These are phyloP conservation scores for Nylanderia fulva DNA, from an alignment of 1,140 invertebrate genomes.

Conservation along the genomic window DNA sequence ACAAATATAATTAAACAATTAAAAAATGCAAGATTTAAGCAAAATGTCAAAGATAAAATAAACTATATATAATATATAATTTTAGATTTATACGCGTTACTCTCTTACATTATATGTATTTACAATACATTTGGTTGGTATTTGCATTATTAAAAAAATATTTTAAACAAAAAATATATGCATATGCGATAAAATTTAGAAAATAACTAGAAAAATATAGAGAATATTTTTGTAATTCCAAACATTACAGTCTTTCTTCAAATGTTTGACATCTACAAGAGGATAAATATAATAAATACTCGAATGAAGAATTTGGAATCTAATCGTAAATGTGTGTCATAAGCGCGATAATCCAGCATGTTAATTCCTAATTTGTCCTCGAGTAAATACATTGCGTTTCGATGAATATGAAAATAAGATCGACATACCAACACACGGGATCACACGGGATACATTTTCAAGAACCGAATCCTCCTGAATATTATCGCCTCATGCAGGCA, in stretches of 20 bases:
- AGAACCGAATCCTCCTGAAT: slow-evolving; percentile 21
- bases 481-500: neutral
- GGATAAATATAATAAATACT: slow-evolving; percentile 36
- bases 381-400: neutral
- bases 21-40: neutral
- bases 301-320: neutral
- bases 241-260: neutral
- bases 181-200: slow-evolving; percentile 4
- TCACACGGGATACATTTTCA: neutral
- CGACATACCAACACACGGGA: slow-evolving; percentile 5
- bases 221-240: neutral
- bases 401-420: neutral
- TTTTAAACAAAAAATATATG: neutral
- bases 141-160: slow-evolving; percentile 1
- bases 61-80: slow-evolving; percentile 12
- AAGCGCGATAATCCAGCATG: neutral
- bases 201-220: neutral
- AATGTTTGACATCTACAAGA: neutral
- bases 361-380: neutral
- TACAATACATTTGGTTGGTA: slow-evolving; percentile 10
- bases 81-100: neutral
- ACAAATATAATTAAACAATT: neutral
- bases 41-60: neutral
- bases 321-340: neutral
- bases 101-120: neutral